These are phyloP conservation scores for Spodoptera frugiperda DNA, from an alignment of 1,140 invertebrate species.

Conservation along the genomic window DNA sequence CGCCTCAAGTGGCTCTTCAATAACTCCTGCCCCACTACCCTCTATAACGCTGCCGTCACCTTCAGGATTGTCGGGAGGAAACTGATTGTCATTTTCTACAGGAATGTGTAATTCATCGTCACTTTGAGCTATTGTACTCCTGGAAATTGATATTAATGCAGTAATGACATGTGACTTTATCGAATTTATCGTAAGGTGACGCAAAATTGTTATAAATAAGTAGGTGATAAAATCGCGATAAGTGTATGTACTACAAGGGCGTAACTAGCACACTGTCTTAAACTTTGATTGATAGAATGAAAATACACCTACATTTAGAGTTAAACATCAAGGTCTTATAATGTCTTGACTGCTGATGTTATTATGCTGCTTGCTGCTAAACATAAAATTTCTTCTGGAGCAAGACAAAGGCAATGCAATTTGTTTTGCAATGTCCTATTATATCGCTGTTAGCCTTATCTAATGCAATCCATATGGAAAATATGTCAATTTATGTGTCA, in stretches of 20 bases:
- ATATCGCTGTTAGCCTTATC: too few relatives aligned
- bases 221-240: constrained; percentile 80
- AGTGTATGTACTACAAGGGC: constrained; percentile 68
- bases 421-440: too few relatives aligned
- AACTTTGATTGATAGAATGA: constrained; percentile 45
- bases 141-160: constrained; percentile 67
- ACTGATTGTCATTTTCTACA: constrained; percentile 73
- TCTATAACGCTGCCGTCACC: constrained; percentile 62
- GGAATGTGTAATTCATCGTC: constrained; percentile 72
- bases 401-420: too few relatives aligned
- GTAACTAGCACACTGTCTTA: constrained; percentile 56
- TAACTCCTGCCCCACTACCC: constrained; percentile 67
- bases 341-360: not conserved
- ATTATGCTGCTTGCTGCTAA: too few relatives aligned
- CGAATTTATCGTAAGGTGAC: constrained; percentile 78
- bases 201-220: constrained; percentile 75
- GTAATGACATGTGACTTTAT: constrained; percentile 72
- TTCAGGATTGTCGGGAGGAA: constrained; percentile 70
- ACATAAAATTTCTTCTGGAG: too few relatives aligned
- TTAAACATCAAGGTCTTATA: not conserved
- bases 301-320: constrained; percentile 20
- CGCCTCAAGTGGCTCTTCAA: constrained; percentile 59
- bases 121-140: constrained; percentile 64
- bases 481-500: too few relatives aligned
- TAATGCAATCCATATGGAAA: too few relatives aligned